These are phyloP conservation scores for Chaetura pelagica DNA, from an alignment of 2,113 vertebrate genomes.

Conservation along the genomic window DNA sequence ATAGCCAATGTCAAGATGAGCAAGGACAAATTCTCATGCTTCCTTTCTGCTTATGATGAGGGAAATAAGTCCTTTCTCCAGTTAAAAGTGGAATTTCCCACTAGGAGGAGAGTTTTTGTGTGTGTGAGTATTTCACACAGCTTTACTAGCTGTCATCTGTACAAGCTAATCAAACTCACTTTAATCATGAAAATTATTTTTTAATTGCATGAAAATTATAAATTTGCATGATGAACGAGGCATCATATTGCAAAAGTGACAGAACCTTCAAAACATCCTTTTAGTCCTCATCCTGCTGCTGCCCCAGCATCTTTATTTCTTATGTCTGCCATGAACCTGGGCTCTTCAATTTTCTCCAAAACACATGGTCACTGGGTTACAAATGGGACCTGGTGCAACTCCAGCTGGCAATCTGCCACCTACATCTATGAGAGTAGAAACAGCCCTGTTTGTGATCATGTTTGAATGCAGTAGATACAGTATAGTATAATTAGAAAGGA, in stretches of 20 bases:
- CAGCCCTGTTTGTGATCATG: background rate
- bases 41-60: background rate
- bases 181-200: background rate
- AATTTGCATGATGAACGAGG: conserved; percentile 10
- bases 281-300: background rate
- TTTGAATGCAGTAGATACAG: background rate
- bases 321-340: background rate
- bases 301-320: background rate
- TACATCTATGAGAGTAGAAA: conserved; percentile 4
- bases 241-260: background rate
- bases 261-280: conserved; percentile 6
- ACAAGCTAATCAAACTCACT: background rate
- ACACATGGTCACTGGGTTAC: background rate
- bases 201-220: conserved; percentile 28
- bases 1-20: background rate
- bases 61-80: background rate
- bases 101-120: background rate
- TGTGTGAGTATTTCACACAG: background rate
- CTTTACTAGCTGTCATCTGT: background rate
- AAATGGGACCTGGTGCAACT: conserved; percentile 7
- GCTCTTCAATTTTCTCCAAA: background rate
- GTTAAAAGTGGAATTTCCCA: background rate
- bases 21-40: background rate
- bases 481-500: conserved; percentile 5
- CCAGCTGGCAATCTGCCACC: conserved; percentile 35